Evolutionary conservation across 2,113 vertebrate species (phyloP), one percentile per base, ranked within the genome.

Genomic region (human (Homo sapiens)): DNA sequence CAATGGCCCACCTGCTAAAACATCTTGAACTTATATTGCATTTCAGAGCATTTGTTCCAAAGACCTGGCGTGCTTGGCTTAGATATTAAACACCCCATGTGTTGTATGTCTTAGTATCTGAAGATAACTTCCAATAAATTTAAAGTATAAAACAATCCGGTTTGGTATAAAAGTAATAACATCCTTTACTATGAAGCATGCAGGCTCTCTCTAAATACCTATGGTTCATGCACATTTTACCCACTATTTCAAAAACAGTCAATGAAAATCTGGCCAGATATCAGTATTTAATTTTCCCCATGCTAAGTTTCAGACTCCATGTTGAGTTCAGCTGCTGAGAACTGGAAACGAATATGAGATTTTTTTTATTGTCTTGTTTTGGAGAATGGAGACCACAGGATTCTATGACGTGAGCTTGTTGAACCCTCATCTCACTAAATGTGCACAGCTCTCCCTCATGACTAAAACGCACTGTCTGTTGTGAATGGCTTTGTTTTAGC

Each of bases 301-400:
- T 97, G 94, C 89, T 79, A 96, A 92, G 38, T 98, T 98, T 97
- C 89, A 89, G 94, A 40, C 20, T 95, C 89, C 16, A 94, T 75
- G n/a, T 73, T 80, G 95, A 97, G 38, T 98, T 98, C 97, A 97
- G 93, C 93, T 97, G 95, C 91, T 83, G 82, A 85, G 79, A 93
- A 30, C 87, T 76, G 72, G 94, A 97, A 86, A 84, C 59, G 89
- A 97, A 96, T 98, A 97, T 97, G 97, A 98, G 97, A 94, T 97
- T 98, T 98, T 98, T 80, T 97, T 98, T 96, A 98, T 98, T 98
- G 96, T 97, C 95, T 96, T 98, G 14, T 85, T 43, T 80, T 22
- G 20, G 91, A 92, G 88, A 92, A 85, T 1, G 38, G 96, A 97
- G 79, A 57, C 88, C 93, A 82, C 35, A 38, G 81, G 93, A 89